A percentile compares a stretch with the other conserved stretches of the same genome.
Conservation (phyloP, 2,797 vertebrate genomes). For the Falco peregrinus region DNA sequence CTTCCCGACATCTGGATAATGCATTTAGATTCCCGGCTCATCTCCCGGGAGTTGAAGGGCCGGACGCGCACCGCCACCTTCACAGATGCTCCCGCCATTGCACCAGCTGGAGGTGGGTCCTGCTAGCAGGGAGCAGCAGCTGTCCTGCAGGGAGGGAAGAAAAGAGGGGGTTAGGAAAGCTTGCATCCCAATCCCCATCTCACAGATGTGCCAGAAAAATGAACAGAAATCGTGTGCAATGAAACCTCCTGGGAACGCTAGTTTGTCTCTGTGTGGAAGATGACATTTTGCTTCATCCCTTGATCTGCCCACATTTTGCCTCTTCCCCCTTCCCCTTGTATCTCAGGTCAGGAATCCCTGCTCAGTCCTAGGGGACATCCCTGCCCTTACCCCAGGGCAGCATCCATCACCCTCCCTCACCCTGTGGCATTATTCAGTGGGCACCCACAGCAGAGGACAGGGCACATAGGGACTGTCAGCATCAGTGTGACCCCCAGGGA, state of each 20-base stretch:
- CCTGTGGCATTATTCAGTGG: fast-evolving
- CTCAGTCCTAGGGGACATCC: not conserved
- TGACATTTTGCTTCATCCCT: not conserved
- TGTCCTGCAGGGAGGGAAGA: slow-evolving; percentile 24
- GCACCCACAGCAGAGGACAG: not conserved
- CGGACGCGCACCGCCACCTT: slow-evolving; percentile 98
- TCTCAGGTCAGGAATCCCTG: not conserved
- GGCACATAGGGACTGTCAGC: not conserved
- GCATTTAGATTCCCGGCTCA: slow-evolving; percentile 92
- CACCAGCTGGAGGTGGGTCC: not conserved
- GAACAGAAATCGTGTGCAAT: not conserved
- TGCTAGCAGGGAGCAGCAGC: not conserved
- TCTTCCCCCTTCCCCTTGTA: fast-evolving
- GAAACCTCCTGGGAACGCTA: fast-evolving
- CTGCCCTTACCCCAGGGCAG: not conserved
- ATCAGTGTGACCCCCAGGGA: not conserved
- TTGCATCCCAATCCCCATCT: fast-evolving
- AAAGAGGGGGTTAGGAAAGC: not conserved
- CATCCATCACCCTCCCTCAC: not conserved
- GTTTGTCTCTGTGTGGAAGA: not conserved
- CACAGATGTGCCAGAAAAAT: fast-evolving
- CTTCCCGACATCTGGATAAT: slow-evolving; percentile 98
- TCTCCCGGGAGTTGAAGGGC: slow-evolving; percentile 97
- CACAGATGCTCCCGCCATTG: slow-evolving; percentile 97
- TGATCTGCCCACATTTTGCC: not conserved